A percentile compares a stretch with the other conserved stretches of the same genome.
Conservation (phyloP, 1,140 invertebrate genomes). For the Chlorops oryzae region DNA sequence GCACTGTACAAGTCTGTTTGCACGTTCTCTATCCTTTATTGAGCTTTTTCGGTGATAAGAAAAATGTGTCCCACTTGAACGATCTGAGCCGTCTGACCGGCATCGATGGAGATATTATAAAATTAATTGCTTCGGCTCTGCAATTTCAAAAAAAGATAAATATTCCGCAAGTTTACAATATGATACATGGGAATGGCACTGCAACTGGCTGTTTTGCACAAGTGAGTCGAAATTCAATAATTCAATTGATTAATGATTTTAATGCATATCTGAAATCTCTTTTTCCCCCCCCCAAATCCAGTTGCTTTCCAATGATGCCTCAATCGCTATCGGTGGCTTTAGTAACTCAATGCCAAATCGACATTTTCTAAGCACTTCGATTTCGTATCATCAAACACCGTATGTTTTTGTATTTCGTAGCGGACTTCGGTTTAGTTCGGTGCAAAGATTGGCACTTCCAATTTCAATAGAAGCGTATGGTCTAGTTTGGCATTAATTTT, state of each 20-base stretch:
- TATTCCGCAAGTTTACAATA: background rate
- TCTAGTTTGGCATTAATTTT: background rate
- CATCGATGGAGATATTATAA: conserved; percentile 10
- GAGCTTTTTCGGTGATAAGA: conserved; percentile 3
- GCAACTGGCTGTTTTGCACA: conserved; percentile 10
- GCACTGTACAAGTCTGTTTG: conserved; percentile 3
- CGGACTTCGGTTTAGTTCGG: conserved; percentile 8
- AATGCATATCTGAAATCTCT: background rate
- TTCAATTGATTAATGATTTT: background rate
- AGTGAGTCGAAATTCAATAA: background rate
- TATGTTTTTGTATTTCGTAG: conserved; percentile 14
- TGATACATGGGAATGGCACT: background rate
- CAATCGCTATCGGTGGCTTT: conserved; percentile 13
- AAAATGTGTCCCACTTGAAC: background rate
- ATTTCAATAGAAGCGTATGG: conserved; percentile 4
- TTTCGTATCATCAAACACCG: conserved; percentile 5
- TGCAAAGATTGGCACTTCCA: conserved; percentile 4
- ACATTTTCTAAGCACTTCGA: conserved; percentile 6
- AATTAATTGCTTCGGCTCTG: conserved; percentile 1
- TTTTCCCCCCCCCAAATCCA: background rate
- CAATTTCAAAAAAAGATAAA: conserved; percentile 4
- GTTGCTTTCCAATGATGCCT: background rate
- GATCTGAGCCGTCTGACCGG: background rate
- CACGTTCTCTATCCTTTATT: conserved; percentile 1
- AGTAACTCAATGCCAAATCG: background rate